phyloP scores from a whole-genome alignment of 2,888 invertebrate species.

The Xanthia togata region DNA sequence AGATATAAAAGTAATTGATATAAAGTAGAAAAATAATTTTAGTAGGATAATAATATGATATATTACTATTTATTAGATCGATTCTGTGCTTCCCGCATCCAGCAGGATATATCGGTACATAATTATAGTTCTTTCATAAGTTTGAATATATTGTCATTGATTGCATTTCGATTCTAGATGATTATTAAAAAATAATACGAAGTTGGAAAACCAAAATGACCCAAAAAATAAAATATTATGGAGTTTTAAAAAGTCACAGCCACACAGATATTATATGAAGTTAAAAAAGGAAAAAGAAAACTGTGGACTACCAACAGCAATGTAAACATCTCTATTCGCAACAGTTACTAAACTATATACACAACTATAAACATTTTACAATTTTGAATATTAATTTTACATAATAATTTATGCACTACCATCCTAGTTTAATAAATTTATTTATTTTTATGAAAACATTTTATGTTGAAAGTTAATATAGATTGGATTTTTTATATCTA shows the following conservation, averaged over 20 bases:
- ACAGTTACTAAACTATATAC: constrained; percentile 48
- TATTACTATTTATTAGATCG: too few relatives aligned
- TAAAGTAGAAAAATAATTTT: constrained; percentile 47
- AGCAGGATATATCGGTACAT: constrained; percentile 16
- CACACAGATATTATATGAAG: constrained; percentile 45
- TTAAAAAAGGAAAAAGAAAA: constrained; percentile 32
- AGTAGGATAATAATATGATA: background rate
- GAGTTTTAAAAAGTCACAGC: constrained; percentile 53
- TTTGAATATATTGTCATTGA: constrained; percentile 80
- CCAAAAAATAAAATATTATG: background rate
- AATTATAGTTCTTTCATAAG: constrained; percentile 67
- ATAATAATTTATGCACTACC: constrained; percentile 51
- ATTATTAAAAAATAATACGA: constrained; percentile 15
- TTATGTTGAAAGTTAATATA: constrained; percentile 62
- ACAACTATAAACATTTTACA: constrained; percentile 49
- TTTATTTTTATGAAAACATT: constrained; percentile 60
- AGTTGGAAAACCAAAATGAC: constrained; percentile 18
- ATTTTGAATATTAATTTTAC: constrained; percentile 46
- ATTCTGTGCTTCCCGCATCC: too few relatives aligned
- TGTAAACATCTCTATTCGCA: constrained; percentile 46
- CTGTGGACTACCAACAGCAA: constrained; percentile 48
- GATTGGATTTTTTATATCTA: constrained; percentile 57
- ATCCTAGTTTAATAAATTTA: constrained; percentile 56
- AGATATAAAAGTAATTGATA: constrained; percentile 3
- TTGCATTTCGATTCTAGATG: constrained; percentile 70